Base-by-base conservation (phyloP, 2,888 invertebrate genomes). In the Mylabris sibirica region DNA sequence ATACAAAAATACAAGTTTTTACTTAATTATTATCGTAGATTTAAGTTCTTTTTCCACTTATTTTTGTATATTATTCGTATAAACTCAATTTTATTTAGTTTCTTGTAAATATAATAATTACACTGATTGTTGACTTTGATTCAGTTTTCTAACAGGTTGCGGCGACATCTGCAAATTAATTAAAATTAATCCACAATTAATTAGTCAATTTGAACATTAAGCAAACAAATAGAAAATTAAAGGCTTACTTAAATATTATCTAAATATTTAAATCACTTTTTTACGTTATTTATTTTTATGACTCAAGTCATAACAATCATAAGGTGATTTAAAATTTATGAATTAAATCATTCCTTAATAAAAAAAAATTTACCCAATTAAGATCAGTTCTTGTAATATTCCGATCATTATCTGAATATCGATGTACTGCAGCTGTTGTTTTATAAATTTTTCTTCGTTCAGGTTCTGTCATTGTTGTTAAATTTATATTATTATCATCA, bases 381-480 rank as follows among this genome's bases (percentile, higher is more conserved):
- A 78, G 59, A n/a, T 73, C 72, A n/a, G 64, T 72, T 44, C 71
- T 74, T 63, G 70, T 66, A 12, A 70, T 66, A 24, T 69, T 65
- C 3, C 66, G 64, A 34, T 77, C 77, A 68, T 81, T 77, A 73
- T 83, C 84, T 3, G 84, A 84, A 77, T 83, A 81, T 75, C 84
- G 72, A 72, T 84, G 82, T 26, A 82, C 77, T 2, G 83, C 80
- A 34, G 83, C 82, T 41, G 83, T 80, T 4, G 84, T 84, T 49
- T 81, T 81, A 72, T 84, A 84, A 8, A 79, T 76, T 41, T 78
- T 79, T 63, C 78, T 77, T 26, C 76, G 75, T 38, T 76, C 78
- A 8, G 70, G 65, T 38, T 75, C 72, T 11, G 73, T 70, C 76
- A 49, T 76, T 34, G 77, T 73, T 60, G 77, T 73, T 60, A 84